A percentile compares a stretch with the other conserved stretches of the same genome.
Evolutionary conservation across 2,113 vertebrate genomes (phyloP).

Genomic region (Leucoraja erinaceus): DNA sequence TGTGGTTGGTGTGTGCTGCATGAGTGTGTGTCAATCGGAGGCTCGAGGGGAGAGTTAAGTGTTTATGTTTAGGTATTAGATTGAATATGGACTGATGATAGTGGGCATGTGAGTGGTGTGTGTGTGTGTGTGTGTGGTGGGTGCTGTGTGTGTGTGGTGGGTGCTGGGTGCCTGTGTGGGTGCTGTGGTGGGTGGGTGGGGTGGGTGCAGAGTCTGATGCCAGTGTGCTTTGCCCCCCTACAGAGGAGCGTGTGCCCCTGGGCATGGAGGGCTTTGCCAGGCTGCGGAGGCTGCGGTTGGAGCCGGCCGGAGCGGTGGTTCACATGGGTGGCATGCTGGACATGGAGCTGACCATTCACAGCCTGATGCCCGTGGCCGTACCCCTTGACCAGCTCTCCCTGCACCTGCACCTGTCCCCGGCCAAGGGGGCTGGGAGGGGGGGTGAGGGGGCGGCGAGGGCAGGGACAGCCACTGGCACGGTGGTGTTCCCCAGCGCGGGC

Average conservation of each 20-base stretch:
- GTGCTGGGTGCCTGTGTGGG: background rate
- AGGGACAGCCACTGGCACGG: slow-evolving; percentile 54
- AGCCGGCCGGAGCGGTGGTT: slow-evolving; percentile 72
- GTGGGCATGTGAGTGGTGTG: no score
- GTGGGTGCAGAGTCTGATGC: background rate
- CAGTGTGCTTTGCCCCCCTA: background rate
- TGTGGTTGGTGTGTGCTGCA: no score
- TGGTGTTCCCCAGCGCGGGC: slow-evolving; percentile 60
- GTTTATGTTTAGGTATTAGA: no score
- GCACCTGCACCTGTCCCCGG: slow-evolving; percentile 76
- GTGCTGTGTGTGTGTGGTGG: background rate
- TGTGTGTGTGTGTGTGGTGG: background rate
- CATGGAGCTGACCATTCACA: slow-evolving; percentile 72
- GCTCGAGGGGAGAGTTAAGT: no score
- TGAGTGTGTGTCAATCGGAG: no score
- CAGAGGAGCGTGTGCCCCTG: slow-evolving; percentile 67
- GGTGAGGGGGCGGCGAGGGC: slow-evolving; percentile 57
- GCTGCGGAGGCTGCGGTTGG: slow-evolving; percentile 72
- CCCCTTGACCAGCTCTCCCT: slow-evolving; percentile 71
- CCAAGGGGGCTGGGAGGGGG: slow-evolving; percentile 69
- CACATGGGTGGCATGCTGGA: slow-evolving; percentile 76
- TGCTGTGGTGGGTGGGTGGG: background rate
- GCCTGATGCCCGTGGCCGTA: slow-evolving; percentile 79
- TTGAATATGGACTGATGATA: no score
- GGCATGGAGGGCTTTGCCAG: slow-evolving; percentile 78